Evolutionary conservation across 2,113 vertebrate genomes (phyloP).

Genomic region (Labeo catla): DNA sequence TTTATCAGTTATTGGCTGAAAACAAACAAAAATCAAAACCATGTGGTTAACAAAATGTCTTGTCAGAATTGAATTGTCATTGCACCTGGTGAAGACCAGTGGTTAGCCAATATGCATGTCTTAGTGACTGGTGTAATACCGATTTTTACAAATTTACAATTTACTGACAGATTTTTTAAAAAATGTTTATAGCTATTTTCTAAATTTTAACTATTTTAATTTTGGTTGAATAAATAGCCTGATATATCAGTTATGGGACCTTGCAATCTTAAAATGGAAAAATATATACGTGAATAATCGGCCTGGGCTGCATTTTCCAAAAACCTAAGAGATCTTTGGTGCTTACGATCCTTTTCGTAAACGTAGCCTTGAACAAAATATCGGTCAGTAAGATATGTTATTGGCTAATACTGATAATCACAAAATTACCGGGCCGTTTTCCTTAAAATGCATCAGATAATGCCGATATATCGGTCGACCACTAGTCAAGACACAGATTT

Average conservation of each 20-base stretch:
- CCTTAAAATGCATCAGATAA: background rate
- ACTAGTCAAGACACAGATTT: background rate
- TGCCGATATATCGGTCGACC: background rate
- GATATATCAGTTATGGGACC: background rate
- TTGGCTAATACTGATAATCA: background rate
- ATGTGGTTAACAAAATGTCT: too few relatives aligned
- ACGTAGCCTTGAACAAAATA: background rate
- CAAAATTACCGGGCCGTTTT: background rate
- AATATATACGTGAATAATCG: background rate
- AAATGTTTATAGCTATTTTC: too few relatives aligned
- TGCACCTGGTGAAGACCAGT: too few relatives aligned
- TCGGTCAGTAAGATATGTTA: background rate
- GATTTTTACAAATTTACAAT: background rate
- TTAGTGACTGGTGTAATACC: too few relatives aligned
- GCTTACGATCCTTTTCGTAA: background rate
- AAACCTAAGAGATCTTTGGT: background rate
- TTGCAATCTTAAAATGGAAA: background rate
- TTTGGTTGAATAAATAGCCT: background rate
- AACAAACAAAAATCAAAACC: too few relatives aligned
- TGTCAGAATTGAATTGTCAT: too few relatives aligned
- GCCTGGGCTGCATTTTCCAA: background rate
- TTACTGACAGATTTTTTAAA: background rate
- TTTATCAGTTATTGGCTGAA: too few relatives aligned
- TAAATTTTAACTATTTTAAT: background rate
- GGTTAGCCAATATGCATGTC: too few relatives aligned